Base-by-base conservation (phyloP, 2,888 invertebrate species). In the Machimus rusticus region DNA sequence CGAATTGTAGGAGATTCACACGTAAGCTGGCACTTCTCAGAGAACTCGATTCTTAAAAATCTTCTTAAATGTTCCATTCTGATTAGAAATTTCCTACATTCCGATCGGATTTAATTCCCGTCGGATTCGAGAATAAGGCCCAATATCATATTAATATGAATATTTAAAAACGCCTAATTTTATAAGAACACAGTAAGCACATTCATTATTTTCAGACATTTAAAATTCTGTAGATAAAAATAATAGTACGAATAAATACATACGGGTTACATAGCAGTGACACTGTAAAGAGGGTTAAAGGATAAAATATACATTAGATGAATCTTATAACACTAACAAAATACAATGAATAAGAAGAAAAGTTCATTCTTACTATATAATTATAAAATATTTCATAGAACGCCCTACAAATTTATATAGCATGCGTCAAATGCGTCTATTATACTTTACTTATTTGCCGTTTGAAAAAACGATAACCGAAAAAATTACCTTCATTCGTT, bases 401-500 rank as follows among this genome's bases (percentile, higher is more conserved):
- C 82, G 66, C 66, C 51, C 79, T 79, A 79, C 51, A 51, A 79
- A 51, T 79, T 79, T 79, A 51, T 79, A 79, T 79, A 79, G 51
- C 79, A 46, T 82, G 57, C 19, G 57, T 82, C 55, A 82, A 82
- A 82, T 82, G 82, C 66, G 82, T 82, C 82, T 82, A 82, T 39
- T 82, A 76, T 82, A 66, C 66, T 23, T 28, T 82, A 66, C 66
- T 23, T 28, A 28, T 82, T 82, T 81, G 31, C 66, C 37, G 34
- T 76, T 82, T 37, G 55, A 82, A 31, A 23, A 82, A 82, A 57
- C 23, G 19, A 66, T 39, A 78, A 46, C 23, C 78, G 4, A 39
- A 46, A 43, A 82, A 34, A 76, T 76, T 34, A 39, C 39, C 19
- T 57, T 37, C 57, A 39, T 39, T 66, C 57, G 37, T 82, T 66